Conservation (phyloP, 2,888 invertebrate genomes). For the Heliconius sara region DNA sequence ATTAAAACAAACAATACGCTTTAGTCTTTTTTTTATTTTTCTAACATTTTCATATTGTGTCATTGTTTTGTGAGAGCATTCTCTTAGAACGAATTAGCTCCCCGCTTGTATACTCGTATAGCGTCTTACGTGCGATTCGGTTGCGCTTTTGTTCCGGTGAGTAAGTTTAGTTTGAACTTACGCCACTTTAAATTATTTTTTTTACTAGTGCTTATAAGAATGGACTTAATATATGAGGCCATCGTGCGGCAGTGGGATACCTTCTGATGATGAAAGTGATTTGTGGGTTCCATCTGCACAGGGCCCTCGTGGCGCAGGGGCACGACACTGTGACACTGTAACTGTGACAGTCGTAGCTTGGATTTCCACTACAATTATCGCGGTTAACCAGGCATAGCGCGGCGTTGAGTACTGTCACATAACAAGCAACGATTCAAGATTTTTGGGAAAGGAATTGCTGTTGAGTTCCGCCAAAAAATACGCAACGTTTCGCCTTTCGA, state of each 20-base stretch:
- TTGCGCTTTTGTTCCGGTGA: conserved; percentile 36
- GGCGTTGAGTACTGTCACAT: neutral
- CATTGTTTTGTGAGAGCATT: conserved; percentile 28
- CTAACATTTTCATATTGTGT: conserved; percentile 32
- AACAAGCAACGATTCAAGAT: neutral
- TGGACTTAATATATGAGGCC: neutral
- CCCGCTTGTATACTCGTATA: conserved; percentile 5
- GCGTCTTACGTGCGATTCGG: conserved; percentile 27
- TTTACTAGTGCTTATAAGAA: neutral
- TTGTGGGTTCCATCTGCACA: no score
- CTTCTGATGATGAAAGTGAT: neutral
- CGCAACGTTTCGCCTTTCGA: no score
- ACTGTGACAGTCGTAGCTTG: no score
- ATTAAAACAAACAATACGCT: conserved; percentile 27
- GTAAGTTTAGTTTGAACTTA: conserved; percentile 27
- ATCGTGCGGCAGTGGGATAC: neutral
- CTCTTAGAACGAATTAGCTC: conserved; percentile 35
- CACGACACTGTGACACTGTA: no score
- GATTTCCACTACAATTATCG: no score
- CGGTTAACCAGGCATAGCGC: no score
- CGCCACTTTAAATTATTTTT: conserved; percentile 26
- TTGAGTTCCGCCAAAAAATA: no score
- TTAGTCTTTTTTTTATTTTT: conserved; percentile 25
- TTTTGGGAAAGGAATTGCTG: no score
- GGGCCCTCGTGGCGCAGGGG: no score